A percentile compares a stretch with the other conserved stretches of the same genome.
Conservation (phyloP, 2,888 invertebrate species). For the Hylaea fasciaria region DNA sequence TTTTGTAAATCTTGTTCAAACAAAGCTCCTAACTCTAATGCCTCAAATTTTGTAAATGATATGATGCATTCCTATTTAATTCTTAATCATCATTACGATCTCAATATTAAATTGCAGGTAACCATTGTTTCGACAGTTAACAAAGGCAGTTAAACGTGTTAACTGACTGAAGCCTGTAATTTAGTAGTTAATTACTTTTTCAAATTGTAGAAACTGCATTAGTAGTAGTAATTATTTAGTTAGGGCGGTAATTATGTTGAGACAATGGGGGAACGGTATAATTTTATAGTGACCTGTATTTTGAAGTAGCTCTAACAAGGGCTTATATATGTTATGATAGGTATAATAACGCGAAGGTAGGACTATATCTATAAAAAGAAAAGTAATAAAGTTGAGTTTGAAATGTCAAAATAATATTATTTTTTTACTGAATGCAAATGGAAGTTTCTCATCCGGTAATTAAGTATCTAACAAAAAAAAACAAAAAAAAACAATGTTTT, state of each 20-base stretch:
- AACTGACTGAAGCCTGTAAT: slow-evolving; percentile 35
- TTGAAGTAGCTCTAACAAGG: background rate
- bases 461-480: no score
- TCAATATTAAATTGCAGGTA: slow-evolving; percentile 22
- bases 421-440: no score
- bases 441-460: no score
- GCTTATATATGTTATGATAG: background rate
- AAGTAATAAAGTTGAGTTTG: no score
- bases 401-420: no score
- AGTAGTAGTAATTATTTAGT: slow-evolving; percentile 22
- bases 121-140: slow-evolving; percentile 36
- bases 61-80: slow-evolving; percentile 21
- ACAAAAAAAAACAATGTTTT: no score
- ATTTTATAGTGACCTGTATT: slow-evolving; percentile 12
- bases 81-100: slow-evolving; percentile 20
- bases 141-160: slow-evolving; percentile 38
- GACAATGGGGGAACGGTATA: slow-evolving; percentile 5
- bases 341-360: no score
- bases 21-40: background rate
- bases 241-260: slow-evolving; percentile 1
- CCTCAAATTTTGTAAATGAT: slow-evolving; percentile 8
- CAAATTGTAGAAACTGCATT: slow-evolving; percentile 29
- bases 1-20: background rate
- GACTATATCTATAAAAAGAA: no score
- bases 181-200: slow-evolving; percentile 36